Evolutionary conservation across 2,888 invertebrate genomes (phyloP), one percentile per base, ranked within the genome.

Genomic region (Ichneumoninae sp.): DNA sequence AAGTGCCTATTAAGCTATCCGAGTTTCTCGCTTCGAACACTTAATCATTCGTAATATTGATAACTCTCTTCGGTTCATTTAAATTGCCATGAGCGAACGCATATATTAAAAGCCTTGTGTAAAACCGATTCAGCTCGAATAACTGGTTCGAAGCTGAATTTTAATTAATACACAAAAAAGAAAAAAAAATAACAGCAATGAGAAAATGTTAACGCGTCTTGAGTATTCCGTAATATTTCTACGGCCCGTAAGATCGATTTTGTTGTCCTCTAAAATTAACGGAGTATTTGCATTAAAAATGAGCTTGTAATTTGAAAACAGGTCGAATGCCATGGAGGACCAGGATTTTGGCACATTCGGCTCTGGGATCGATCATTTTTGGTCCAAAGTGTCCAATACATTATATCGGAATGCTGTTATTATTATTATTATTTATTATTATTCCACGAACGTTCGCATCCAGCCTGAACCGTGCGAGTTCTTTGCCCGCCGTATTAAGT

Each of bases 401-500:
- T 62, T 52, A 52, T 75, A 36, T 30, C 69, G 33, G 36, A 47
- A 26, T 13, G 52, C n/a, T 50, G 40, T 82, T 68, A 60, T 72
- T 57, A 57, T 80, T 22, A 40, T 40, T 22, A 22, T 22, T 22
- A n/a, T n/a, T 54, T 74, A 74, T 84, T 80, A 84, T 77, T 72
- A 80, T 84, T 80, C 77, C 19, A 69, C 72, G 72, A 74, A 33
- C 72, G 77, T 80, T 84, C 80, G 80, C 33, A 71, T 71, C 54
- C 75, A 62, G 60, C 72, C 62, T 50, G 80, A 68, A 68, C 19
- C 72, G 72, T 54, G 52, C 52, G 33, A 60, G 62, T 52, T 77
- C 77, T 84, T 84, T 76, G 33, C 26, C 81, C 60, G 69, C 30
- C 79, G 86, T 87, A 88, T 88, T 88, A 90, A 91, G 90, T 91